These are phyloP conservation scores for Carettochelys insculpta DNA, from an alignment of 2,113 vertebrate species.

Conservation along the genomic window DNA sequence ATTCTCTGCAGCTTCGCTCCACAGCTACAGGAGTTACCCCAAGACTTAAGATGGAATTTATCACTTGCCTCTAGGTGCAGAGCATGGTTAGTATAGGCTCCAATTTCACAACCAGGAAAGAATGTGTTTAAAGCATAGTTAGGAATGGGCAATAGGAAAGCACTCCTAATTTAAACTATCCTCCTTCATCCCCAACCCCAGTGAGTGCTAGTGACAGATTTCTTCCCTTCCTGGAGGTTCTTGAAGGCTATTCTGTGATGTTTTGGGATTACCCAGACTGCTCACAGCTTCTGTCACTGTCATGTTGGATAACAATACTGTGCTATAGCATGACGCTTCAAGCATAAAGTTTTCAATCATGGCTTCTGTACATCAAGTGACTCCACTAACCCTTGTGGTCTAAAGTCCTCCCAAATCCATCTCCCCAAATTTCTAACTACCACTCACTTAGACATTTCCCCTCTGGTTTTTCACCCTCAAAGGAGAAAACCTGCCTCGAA, in stretches of 20 bases:
- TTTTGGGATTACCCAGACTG: neutral
- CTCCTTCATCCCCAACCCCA: neutral
- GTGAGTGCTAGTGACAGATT: neutral
- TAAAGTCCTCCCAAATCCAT: neutral
- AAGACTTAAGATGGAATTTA: neutral
- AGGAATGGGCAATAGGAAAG: neutral
- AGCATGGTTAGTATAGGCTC: neutral
- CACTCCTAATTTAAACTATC: neutral
- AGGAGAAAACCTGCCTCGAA: neutral
- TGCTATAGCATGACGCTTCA: no score
- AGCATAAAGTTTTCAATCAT: neutral
- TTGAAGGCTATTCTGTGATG: neutral
- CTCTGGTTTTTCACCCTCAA: neutral
- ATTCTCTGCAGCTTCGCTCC: neutral
- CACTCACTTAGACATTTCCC: neutral
- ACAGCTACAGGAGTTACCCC: neutral
- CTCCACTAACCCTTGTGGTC: neutral
- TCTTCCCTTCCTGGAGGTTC: neutral
- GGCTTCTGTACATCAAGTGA: neutral
- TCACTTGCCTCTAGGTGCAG: neutral
- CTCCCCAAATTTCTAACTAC: neutral
- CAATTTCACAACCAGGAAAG: neutral
- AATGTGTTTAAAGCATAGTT: neutral
- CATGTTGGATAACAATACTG: neutral
- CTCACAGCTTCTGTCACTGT: neutral